Evolutionary conservation across 2,113 vertebrate species (phyloP).

Genomic region (Dasyornis broadbenti): DNA sequence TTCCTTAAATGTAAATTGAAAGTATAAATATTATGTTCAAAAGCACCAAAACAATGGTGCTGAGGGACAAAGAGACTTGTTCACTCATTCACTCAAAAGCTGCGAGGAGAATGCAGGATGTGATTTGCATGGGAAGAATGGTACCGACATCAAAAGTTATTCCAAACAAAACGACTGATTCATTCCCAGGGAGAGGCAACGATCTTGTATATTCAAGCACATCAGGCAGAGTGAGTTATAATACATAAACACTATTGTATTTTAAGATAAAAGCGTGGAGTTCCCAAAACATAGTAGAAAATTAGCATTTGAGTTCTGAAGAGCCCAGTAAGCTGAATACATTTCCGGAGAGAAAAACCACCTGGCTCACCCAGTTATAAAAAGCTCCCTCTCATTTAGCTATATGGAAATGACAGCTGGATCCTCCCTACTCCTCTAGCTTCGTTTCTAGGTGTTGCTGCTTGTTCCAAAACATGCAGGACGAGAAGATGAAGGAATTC

Average conservation of each 20-base stretch:
- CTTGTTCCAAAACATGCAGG: constrained; percentile 12
- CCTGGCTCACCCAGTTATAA: constrained; percentile 59
- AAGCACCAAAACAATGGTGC: neutral
- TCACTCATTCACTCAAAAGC: neutral
- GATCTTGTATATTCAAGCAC: constrained; percentile 7
- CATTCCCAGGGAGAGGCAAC: constrained; percentile 13
- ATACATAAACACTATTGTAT: neutral
- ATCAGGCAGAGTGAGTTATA: constrained; percentile 17
- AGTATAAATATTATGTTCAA: neutral
- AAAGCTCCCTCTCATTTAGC: constrained; percentile 34
- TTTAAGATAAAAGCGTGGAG: constrained; percentile 18
- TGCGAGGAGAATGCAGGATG: neutral
- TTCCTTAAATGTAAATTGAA: neutral
- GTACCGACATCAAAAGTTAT: constrained; percentile 9
- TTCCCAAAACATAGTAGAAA: constrained; percentile 21
- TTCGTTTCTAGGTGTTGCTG: neutral
- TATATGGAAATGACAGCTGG: constrained; percentile 15
- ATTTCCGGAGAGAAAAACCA: constrained; percentile 35
- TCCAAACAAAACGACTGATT: constrained; percentile 40
- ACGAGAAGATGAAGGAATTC: constrained; percentile 33
- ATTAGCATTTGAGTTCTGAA: constrained; percentile 31
- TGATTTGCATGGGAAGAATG: neutral
- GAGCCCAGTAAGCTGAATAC: neutral
- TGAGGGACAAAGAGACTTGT: neutral
- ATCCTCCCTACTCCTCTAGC: neutral